These are phyloP conservation scores for Pyrrhosoma nymphula DNA, from an alignment of 2,888 invertebrate genomes.

Conservation along the genomic window DNA sequence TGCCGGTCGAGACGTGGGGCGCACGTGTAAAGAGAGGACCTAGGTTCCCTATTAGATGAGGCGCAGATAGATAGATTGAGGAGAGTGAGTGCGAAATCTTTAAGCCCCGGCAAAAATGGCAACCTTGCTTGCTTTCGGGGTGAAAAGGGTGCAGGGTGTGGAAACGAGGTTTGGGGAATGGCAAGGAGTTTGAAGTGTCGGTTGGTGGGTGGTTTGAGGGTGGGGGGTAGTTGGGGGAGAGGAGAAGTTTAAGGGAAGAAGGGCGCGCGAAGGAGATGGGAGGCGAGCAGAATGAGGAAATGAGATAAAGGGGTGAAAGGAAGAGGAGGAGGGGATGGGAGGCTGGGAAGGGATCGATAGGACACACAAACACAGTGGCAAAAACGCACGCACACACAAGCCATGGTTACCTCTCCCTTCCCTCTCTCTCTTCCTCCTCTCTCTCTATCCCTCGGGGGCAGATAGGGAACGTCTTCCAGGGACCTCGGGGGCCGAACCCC, in stretches of 20 bases:
- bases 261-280: background rate
- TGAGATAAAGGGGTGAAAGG: background rate
- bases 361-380: background rate
- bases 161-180: no score
- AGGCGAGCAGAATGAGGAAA: constrained; percentile 2
- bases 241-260: background rate
- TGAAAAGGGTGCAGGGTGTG: background rate
- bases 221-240: background rate
- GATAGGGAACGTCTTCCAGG: constrained; percentile 25
- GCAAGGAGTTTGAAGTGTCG: no score
- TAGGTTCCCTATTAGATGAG: background rate
- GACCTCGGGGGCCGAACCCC: background rate
- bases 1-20: background rate
- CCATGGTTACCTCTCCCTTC: background rate
- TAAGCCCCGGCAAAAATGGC: background rate
- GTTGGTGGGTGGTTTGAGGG: no score
- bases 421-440: background rate
- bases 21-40: background rate
- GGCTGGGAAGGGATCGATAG: background rate
- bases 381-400: background rate
- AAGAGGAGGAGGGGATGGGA: background rate
- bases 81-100: background rate
- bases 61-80: background rate
- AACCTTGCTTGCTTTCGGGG: background rate
- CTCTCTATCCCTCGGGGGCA: background rate